A percentile compares a stretch with the other conserved stretches of the same genome.
These are phyloP conservation scores for Eptesicus fuscus DNA, from an alignment of 2,113 vertebrate genomes.

Conservation along the genomic window DNA sequence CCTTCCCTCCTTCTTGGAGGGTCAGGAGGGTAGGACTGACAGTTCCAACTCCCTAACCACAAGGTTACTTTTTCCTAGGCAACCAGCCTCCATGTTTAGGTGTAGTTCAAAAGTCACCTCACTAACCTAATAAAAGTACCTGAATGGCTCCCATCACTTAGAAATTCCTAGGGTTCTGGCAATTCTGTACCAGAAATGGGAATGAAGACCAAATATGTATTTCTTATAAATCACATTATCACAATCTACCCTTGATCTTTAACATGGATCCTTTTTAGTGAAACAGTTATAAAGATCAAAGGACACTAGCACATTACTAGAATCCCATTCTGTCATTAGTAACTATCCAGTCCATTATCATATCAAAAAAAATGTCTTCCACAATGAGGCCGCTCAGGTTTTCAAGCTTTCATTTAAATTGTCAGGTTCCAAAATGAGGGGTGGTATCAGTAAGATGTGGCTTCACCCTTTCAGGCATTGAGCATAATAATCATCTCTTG, in stretches of 20 bases:
- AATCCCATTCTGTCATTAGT: not conserved
- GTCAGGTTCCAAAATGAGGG: not conserved
- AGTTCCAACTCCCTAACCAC: not conserved
- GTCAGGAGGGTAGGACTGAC: not conserved
- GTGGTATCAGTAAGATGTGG: not conserved
- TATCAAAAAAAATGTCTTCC: not conserved
- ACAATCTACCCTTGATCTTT: not conserved
- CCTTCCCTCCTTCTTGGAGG: not conserved
- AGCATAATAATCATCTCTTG: not conserved
- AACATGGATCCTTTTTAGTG: not conserved
- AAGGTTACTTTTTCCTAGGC: not conserved
- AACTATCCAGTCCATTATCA: not conserved
- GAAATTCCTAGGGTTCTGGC: not conserved
- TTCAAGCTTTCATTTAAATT: not conserved
- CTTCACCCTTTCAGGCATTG: not conserved
- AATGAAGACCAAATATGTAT: not conserved
- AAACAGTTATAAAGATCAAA: not conserved
- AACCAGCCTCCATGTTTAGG: not conserved
- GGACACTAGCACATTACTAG: not conserved
- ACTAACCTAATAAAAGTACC: not conserved
- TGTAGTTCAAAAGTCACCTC: not conserved
- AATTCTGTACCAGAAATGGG: not conserved
- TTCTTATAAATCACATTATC: not conserved
- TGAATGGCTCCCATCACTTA: not conserved
- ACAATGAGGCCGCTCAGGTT: not conserved